Evolutionary conservation across 2,888 invertebrate genomes (phyloP).

Genomic region (Lypha dubia): DNA sequence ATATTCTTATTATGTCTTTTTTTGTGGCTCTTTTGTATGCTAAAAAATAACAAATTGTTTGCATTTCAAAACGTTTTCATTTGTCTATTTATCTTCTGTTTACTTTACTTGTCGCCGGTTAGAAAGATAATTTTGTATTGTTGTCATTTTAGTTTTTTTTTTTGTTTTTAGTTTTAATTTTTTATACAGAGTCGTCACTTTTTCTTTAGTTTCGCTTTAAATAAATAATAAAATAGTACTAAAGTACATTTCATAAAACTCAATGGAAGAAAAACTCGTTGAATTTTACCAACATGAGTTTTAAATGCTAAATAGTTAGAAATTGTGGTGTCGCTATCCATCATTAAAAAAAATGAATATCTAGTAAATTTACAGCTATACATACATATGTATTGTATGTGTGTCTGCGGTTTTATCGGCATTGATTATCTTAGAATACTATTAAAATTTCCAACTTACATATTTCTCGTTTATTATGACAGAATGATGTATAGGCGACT

Average conservation of each 20-base stretch:
- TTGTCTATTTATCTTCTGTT: constrained; percentile 53
- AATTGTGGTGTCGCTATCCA: constrained; percentile 5
- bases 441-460: background rate
- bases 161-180: background rate
- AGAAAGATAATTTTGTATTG: constrained; percentile 47
- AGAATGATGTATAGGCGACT: background rate
- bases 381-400: too few relatives aligned
- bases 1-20: background rate
- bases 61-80: constrained; percentile 64
- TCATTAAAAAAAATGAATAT: background rate
- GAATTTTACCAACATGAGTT: background rate
- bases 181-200: background rate
- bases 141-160: constrained; percentile 36
- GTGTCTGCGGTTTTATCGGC: background rate
- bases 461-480: background rate
- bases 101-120: constrained; percentile 61
- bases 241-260: constrained; percentile 11
- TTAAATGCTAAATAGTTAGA: constrained; percentile 6
- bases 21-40: constrained; percentile 33
- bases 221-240: constrained; percentile 11
- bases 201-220: background rate
- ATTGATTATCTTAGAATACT: background rate
- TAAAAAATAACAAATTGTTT: constrained; percentile 64
- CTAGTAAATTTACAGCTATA: background rate
- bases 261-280: background rate